Base-by-base conservation (phyloP, 2,888 invertebrate genomes). In the Ryuthela nishihirai region DNA sequence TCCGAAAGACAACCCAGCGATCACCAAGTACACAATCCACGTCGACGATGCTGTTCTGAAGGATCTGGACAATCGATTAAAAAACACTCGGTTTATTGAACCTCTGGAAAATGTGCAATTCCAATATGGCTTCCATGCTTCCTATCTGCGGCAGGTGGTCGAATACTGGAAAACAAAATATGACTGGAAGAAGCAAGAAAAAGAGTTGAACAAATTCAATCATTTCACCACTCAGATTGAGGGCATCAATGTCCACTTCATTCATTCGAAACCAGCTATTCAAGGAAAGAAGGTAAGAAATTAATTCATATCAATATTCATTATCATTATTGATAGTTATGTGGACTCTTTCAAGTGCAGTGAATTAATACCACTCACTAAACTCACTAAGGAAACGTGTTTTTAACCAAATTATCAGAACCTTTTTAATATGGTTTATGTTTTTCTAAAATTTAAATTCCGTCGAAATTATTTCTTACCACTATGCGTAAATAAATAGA, bases 81-180 rank as follows among this genome's bases (percentile, higher is more conserved):
- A 76, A 45, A 68, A 64, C 5, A 65, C 73, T 2, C 67, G 72
- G 12, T 67, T 74, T 35, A 61, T 67, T 17, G 70, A 72, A 4
- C 70, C 74, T 0, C 48, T 75, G 58, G 70, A 74, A 60, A 81
- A 80, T 42, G 74, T 78, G 0, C 82, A 81, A 5, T 92, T 89
- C 74, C 80, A 83, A 55, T 91, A 91, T 69, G 94, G 94, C 2
- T 84, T 92, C 71, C 87, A 88, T 69, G 76, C 84, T 0, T 78
- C 82, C 34, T 83, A 83, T 62, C 73, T 91, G 4, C 76, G 80
- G 10, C 79, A 80, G 64, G 77, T 92, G 6, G 72, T 87, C 1
- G 79, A 85, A 39, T 86, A 87, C 72, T 95, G 95, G 95, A 64
- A 64, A 34, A 80, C 79, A 10, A 82, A 82, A 32, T 92, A 87